Conservation (phyloP, 2,888 invertebrate genomes). For the Cataglyphis cursor region DNA sequence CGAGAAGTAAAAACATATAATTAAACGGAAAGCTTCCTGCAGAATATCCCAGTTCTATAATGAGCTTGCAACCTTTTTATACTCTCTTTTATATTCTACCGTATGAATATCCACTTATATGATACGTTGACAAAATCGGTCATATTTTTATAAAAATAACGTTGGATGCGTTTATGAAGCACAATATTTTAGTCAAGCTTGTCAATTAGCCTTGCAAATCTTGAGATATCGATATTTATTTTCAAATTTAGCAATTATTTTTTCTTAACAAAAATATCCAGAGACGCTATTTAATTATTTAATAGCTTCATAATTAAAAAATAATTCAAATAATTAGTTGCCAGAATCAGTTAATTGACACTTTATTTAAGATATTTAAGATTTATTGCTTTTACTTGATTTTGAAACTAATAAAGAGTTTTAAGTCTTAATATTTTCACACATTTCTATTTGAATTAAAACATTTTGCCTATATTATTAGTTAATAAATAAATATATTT, state of each 20-base stretch:
- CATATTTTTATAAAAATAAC: background rate
- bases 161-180: background rate
- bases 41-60: background rate
- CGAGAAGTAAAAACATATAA: slow-evolving; percentile 12
- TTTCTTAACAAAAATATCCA: background rate
- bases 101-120: background rate
- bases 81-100: background rate
- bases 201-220: background rate
- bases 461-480: background rate
- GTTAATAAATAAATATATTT: slow-evolving; percentile 12
- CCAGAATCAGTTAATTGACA: too few relatives aligned
- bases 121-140: background rate
- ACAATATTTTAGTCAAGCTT: background rate
- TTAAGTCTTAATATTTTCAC: background rate
- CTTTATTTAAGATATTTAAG: too few relatives aligned
- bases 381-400: too few relatives aligned
- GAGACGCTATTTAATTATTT: slow-evolving; percentile 5
- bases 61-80: background rate
- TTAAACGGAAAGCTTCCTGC: slow-evolving; percentile 16
- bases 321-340: too few relatives aligned
- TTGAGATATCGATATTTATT: background rate
- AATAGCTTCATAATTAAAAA: background rate
- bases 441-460: background rate
- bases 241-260: background rate
- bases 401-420: background rate